Conservation (phyloP, 2,113 vertebrate genomes). For the Phaethon lepturus region DNA sequence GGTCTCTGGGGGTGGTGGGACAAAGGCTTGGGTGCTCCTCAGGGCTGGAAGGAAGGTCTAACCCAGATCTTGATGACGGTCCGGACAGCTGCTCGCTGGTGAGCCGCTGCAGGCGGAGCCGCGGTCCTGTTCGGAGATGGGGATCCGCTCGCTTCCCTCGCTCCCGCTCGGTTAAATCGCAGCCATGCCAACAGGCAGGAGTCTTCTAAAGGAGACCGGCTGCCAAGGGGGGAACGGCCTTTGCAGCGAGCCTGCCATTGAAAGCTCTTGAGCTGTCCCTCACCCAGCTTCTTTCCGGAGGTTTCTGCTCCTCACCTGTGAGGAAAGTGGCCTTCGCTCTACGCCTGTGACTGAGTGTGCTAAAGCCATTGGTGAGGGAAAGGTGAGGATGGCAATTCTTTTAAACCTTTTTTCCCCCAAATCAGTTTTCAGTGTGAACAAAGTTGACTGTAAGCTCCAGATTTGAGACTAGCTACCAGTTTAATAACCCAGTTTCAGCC, state of each 20-base stretch:
- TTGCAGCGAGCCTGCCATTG: background rate
- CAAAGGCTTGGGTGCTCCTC: background rate
- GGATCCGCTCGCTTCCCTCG: background rate
- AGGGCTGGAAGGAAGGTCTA: background rate
- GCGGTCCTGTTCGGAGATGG: no score
- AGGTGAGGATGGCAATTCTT: background rate
- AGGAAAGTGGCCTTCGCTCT: fast-evolving
- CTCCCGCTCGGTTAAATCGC: fast-evolving
- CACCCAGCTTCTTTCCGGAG: background rate
- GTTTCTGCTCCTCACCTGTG: background rate
- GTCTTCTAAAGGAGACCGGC: fast-evolving
- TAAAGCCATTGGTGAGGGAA: background rate
- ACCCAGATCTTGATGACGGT: fast-evolving
- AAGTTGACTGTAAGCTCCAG: background rate
- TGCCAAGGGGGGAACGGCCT: background rate
- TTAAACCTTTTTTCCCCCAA: background rate
- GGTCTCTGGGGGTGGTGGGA: no score
- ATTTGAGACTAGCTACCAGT: background rate
- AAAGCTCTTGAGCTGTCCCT: background rate
- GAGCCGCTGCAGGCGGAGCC: fast-evolving
- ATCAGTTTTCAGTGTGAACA: background rate
- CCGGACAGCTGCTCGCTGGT: background rate
- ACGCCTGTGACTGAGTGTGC: background rate
- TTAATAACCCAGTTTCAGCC: background rate
- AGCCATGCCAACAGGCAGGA: background rate